Conservation (phyloP, 2,113 vertebrate species). For the Megaleporinus macrocephalus region DNA sequence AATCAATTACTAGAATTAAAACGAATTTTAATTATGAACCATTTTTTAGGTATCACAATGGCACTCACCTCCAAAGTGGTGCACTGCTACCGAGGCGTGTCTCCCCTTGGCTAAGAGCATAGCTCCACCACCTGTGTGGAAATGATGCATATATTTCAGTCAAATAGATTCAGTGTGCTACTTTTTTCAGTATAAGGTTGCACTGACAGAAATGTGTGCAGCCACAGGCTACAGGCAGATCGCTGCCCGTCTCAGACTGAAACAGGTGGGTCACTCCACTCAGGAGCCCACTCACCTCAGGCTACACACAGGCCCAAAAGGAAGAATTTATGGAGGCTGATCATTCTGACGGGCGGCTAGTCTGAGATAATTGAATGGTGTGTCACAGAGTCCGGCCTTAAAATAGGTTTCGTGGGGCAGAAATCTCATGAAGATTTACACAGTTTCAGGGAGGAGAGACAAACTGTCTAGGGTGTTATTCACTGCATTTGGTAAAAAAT, state of each 20-base stretch:
- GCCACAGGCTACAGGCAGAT: conserved; percentile 23
- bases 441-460: conserved; percentile 6
- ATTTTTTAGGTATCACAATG: no score
- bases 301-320: conserved; percentile 24
- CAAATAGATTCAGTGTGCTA: background rate
- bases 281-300: conserved; percentile 29
- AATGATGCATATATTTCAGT: background rate
- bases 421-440: conserved; percentile 40
- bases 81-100: no score
- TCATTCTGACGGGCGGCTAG: conserved; percentile 31
- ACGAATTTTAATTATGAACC: no score
- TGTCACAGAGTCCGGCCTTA: conserved; percentile 32
- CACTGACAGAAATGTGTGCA: conserved; percentile 29
- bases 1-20: no score
- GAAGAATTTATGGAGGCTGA: conserved; percentile 36
- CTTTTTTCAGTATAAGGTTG: background rate
- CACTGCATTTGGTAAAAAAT: background rate
- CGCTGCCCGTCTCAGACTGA: conserved; percentile 42
- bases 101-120: no score
- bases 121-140: no score
- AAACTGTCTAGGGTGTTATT: background rate
- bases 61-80: no score
- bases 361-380: conserved; percentile 47
- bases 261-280: conserved; percentile 52
- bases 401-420: conserved; percentile 16